Base-by-base conservation (phyloP, 2,113 vertebrate genomes). In the Terrapene triunguis region DNA sequence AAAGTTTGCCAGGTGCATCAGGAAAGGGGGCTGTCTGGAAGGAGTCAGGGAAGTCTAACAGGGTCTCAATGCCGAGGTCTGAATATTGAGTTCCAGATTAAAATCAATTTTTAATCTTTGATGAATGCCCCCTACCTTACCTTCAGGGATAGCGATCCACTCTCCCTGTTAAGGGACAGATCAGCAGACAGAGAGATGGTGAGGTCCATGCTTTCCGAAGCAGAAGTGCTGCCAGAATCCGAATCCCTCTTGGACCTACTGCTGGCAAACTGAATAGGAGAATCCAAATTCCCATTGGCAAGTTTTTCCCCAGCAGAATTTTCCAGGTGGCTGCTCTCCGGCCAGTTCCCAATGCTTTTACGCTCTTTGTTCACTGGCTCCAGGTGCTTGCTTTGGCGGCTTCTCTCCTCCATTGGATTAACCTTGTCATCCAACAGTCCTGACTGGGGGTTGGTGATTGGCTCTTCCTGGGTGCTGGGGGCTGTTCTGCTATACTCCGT, bases 141-240 rank as follows among this genome's bases (percentile, higher is more conserved):
- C 99, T 98, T 99, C 89, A 99, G 62, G 50, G 98, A 98, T 69
- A 99, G 93, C 6, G 99, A 99, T 35, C 98, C 98, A 0, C 88
- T 98, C 94, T 99, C 99, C 95, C 98, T 99, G 98, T 97, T 98
- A 89, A 99, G 92, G 21, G 98, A 93, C 82, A 99, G 93, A 94
- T 99, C 98, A 0, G 98, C 95, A 0, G 99, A 99, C 89, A 99
- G 65, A 53, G 98, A 98, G 80, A 95, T 80, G 89, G 92, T 95
- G 38, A 99, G 97, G 97, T 99, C 99, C 98, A 98, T 97, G 96
- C 98, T 99, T 92, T 99, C 99, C 0, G 98, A 99, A 11, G 97
- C 98, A n/a, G 98, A 98, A 55, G 98, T 89, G 97, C 99, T 99
- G 80, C 98, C 98, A 0, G 98, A 97, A 76, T 99, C 98, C 0